phyloP scores from a whole-genome alignment of 2,797 vertebrate genomes.

The Crax fasciolata region DNA sequence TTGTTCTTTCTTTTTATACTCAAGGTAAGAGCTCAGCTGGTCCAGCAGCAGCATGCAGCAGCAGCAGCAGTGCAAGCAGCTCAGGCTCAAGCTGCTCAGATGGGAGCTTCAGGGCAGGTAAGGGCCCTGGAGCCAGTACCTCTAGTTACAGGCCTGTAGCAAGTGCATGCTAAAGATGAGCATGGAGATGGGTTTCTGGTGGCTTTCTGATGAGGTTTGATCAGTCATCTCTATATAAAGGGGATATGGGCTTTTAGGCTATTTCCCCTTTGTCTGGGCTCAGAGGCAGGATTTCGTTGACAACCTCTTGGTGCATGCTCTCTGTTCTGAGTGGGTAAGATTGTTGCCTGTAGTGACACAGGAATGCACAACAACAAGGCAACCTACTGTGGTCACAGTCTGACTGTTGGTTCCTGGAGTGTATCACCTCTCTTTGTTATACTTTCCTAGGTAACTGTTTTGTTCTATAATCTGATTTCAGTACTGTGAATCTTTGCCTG shows the following conservation, averaged over 20 bases:
- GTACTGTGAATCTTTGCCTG: slow-evolving; percentile 61
- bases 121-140: slow-evolving; percentile 64
- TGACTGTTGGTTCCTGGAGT: slow-evolving; percentile 37
- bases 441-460: slow-evolving; percentile 34
- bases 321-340: slow-evolving; percentile 40
- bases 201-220: not conserved
- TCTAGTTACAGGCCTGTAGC: slow-evolving; percentile 1
- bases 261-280: slow-evolving; percentile 25
- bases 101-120: slow-evolving; percentile 89
- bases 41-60: slow-evolving; percentile 78
- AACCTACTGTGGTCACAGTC: not conserved
- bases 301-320: slow-evolving; percentile 74
- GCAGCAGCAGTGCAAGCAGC: slow-evolving; percentile 70
- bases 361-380: not conserved
- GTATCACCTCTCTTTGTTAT: not conserved
- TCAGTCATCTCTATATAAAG: not conserved
- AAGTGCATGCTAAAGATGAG: slow-evolving; percentile 61
- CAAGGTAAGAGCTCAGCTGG: slow-evolving; percentile 87
- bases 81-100: slow-evolving; percentile 87
- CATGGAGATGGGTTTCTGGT: slow-evolving; percentile 34
- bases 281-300: slow-evolving; percentile 75
- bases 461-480: slow-evolving; percentile 36
- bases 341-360: slow-evolving; percentile 41
- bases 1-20: not conserved
- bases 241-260: not conserved